Percentiles rank a stretch among this genome's conserved stretches.
Conservation (phyloP, 2,888 invertebrate species). For the Anagyrus pseudococci region DNA sequence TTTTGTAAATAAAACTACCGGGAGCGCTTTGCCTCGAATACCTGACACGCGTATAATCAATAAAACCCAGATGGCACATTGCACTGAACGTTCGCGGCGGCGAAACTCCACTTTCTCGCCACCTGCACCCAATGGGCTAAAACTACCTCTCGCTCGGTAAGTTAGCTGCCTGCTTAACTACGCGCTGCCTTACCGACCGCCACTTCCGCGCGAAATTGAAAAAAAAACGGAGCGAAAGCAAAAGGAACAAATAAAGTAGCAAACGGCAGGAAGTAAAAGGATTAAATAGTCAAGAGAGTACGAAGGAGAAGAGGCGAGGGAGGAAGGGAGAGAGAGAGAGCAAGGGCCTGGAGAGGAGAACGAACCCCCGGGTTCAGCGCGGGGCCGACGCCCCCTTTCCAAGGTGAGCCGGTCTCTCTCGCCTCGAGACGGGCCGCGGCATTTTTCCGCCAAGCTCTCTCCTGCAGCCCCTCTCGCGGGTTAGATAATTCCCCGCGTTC, state of each 20-base stretch:
- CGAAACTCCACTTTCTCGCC: neutral
- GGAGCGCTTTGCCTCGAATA: too few relatives aligned
- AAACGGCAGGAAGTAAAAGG: too few relatives aligned
- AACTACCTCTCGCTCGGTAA: slow-evolving; percentile 9
- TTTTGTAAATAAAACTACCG: too few relatives aligned
- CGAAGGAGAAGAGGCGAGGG: too few relatives aligned
- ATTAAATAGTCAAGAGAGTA: too few relatives aligned
- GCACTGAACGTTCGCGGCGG: too few relatives aligned
- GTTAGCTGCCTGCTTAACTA: neutral
- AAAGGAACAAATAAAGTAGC: too few relatives aligned
- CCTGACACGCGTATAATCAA: too few relatives aligned
- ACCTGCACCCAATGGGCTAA: neutral
- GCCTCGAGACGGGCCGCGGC: slow-evolving; percentile 45
- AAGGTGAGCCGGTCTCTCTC: slow-evolving; percentile 53
- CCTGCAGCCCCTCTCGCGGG: slow-evolving; percentile 27
- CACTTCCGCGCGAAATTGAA: slow-evolving; percentile 31
- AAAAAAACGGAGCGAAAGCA: slow-evolving; percentile 5
- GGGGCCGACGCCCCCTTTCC: slow-evolving; percentile 54
- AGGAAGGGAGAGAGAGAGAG: slow-evolving; percentile 17
- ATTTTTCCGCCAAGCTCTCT: slow-evolving; percentile 46
- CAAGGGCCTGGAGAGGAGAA: slow-evolving; percentile 43
- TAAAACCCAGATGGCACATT: too few relatives aligned
- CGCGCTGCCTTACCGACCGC: slow-evolving; percentile 37
- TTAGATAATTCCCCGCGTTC: slow-evolving; percentile 18
- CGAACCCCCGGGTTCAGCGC: slow-evolving; percentile 47